phyloP scores from a whole-genome alignment of 2,797 vertebrate genomes.

The Phyllotis vaccarum region DNA sequence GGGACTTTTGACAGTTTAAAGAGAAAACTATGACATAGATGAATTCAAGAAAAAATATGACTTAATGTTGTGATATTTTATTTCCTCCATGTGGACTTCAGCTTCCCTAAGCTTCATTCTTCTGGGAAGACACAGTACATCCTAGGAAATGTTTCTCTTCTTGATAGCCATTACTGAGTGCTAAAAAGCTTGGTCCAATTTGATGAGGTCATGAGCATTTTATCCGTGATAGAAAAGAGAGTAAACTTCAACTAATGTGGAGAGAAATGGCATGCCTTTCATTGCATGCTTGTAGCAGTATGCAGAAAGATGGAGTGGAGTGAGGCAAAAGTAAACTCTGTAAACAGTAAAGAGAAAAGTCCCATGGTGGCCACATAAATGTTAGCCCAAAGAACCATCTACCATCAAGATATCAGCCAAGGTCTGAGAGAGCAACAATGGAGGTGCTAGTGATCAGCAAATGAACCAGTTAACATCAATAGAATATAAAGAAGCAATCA shows the following conservation, averaged over 20 bases:
- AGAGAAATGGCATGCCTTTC: background rate
- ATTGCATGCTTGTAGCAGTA: too few species aligned
- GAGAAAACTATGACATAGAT: background rate
- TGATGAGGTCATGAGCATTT: background rate
- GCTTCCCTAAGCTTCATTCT: background rate
- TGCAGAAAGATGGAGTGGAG: background rate
- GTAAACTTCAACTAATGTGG: background rate
- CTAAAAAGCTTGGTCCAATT: background rate
- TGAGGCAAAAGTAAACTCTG: background rate
- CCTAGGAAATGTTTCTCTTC: background rate
- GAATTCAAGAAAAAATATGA: background rate
- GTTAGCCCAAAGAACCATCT: background rate
- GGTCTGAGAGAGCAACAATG: background rate
- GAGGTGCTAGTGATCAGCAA: too few species aligned
- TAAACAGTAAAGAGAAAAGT: background rate
- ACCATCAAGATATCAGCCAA: background rate
- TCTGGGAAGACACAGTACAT: background rate
- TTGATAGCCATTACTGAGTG: background rate
- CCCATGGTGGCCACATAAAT: background rate
- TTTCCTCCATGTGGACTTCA: background rate
- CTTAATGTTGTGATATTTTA: background rate
- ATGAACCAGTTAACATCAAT: background rate
- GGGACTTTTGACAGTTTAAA: conserved; percentile 15
- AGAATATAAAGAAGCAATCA: background rate
- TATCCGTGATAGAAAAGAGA: fast-evolving